Evolutionary conservation across 2,113 vertebrate genomes (phyloP), one percentile per base, ranked within the genome.

Genomic region (Sialia sialis): DNA sequence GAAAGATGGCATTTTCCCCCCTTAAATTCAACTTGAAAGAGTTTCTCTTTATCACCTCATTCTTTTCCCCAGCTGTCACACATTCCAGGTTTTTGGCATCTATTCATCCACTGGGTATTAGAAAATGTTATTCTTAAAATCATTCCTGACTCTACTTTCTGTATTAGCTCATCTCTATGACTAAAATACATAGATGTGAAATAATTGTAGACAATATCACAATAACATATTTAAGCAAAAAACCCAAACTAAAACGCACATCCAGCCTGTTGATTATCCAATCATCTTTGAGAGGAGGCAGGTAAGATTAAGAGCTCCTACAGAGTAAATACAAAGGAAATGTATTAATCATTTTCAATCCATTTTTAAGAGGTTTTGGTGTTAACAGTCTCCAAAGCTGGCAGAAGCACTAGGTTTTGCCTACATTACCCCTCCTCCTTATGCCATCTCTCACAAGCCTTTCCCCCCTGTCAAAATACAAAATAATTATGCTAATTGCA

Each of bases 361-460:
- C 8, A 52, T n/a, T 76, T 83, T 74, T 54, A 48, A 83, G 48
- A 78, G 8, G 11, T 34, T 81, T 81, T 75, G 25, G 10, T 84
- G 9, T 72, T 63, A 72, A 38, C 30, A 67, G 44, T 38, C 38
- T 78, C 14, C 20, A 80, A 84, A 84, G 8, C 29, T 87, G 46
- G 41, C 38, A 81, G 34, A 8, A 87, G 4, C 60, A 67, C 17
- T 19, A 74, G 26, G 29, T 82, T 79, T 84, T 78, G 36, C 16
- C 27, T 49, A 30, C 14, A 7, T 17, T 64, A 8, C 19, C 43
- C 21, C 39, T 59, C 12, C 39, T 60, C 16, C 20, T 54, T 6
- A 14, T 10, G 14, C 19, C 13, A 32, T 7, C 6, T 1, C 13
- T 4, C 4, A 12, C 11, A 49, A 23, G 14, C 7, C 34, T 25